These are phyloP conservation scores for Stenopsyche tienmushanensis DNA, from an alignment of 1,140 invertebrate genomes.

Conservation along the genomic window DNA sequence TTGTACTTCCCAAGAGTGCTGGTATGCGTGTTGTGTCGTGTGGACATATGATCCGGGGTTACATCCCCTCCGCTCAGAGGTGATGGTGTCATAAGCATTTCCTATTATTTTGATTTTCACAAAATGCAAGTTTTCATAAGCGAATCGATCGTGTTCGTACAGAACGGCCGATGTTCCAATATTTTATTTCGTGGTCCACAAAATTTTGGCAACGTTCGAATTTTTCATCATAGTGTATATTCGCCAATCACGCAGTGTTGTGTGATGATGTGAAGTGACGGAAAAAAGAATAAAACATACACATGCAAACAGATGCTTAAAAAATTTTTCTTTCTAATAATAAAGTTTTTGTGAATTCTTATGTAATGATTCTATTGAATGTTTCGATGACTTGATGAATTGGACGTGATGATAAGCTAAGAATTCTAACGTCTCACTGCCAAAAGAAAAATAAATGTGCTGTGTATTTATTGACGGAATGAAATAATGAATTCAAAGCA, in stretches of 20 bases:
- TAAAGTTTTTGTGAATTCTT: constrained; percentile 17
- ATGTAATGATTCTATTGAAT: constrained; percentile 1
- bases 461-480: too few relatives aligned
- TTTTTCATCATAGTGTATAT: constrained; percentile 20
- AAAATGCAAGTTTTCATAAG: neutral
- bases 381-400: constrained; percentile 8
- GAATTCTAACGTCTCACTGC: too few relatives aligned
- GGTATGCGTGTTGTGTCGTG: constrained; percentile 57
- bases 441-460: too few relatives aligned
- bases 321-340: constrained; percentile 16
- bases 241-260: constrained; percentile 39
- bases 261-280: constrained; percentile 52
- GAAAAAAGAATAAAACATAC: constrained; percentile 45
- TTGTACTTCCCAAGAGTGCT: constrained; percentile 61
- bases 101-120: constrained; percentile 24
- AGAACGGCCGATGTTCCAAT: neutral
- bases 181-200: neutral
- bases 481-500: too few relatives aligned
- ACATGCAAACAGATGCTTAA: constrained; percentile 44
- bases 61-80: constrained; percentile 36
- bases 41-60: constrained; percentile 47
- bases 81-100: constrained; percentile 33
- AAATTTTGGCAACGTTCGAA: constrained; percentile 1
- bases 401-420: too few relatives aligned
- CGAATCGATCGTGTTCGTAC: neutral